Evolutionary conservation across 2,888 invertebrate species (phyloP), one percentile per base, ranked within the genome.

Genomic region (Polyommatus iphigenia): DNA sequence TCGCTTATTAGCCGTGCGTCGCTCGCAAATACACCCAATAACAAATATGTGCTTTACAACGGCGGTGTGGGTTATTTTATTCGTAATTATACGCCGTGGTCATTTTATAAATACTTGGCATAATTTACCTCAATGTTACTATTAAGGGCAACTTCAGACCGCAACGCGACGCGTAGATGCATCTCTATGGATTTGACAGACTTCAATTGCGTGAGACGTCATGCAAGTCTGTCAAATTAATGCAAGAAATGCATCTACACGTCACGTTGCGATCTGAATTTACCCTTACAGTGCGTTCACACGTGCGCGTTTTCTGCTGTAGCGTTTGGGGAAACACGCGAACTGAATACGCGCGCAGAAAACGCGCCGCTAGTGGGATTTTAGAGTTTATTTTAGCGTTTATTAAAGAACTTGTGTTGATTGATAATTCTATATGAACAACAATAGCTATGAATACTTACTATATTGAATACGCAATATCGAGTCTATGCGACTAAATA

Each of bases 1-100:
- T 79, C 80, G 79, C 81, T 79, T 81, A 81, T 81, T 81, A 81
- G 79, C 77, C 77, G 80, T 73, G 78, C 76, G 78, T 77, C 77
- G 72, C 71, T 50, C 54, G 57, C 72, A 77, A 75, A 75, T 75
- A 75, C 50, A 24, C 24, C 75, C 50, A 75, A 75, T 75, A 75
- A 75, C 73, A 73, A 29, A 50, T 50, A 72, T 72, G 41, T 67
- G 72, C 72, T 72, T 41, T 41, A 36, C 36, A 72, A 20, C 15
- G 36, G 41, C 15, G 71, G 36, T 36, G 32, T 10, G 41, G 72
- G n/a, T 72, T 41, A 41, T 72, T 72, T 41, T 72, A 41, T 67
- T 29, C 62, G 24, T 62, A 62, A 62, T 62, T 62, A 62, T 62
- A 32, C 20, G 29, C 29, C 15, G 29, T 32, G 67, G 18, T 67